Percentiles rank a stretch among this genome's conserved stretches.
Conservation (phyloP, 1,140 invertebrate species). For the Ceratina calcarata region DNA sequence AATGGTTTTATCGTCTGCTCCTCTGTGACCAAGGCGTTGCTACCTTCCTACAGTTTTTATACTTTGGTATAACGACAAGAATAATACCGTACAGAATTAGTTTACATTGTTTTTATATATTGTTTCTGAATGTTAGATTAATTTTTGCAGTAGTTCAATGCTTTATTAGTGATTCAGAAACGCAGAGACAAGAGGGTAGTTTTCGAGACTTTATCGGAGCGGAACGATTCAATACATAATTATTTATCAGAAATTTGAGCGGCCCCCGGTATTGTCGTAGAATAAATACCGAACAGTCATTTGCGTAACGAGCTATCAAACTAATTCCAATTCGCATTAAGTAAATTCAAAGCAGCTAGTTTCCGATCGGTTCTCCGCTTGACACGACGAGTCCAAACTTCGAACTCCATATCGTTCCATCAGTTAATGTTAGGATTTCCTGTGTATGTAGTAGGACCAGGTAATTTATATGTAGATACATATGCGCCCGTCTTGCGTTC, state of each 20-base stretch:
- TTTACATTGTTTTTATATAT: background rate
- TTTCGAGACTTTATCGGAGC: background rate
- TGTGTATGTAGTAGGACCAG: too few species aligned
- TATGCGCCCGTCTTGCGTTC: too few species aligned
- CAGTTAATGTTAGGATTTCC: background rate
- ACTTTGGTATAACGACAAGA: too few species aligned
- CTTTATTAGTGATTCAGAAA: too few species aligned
- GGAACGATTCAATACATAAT: background rate
- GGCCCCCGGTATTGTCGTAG: background rate
- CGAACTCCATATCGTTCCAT: background rate
- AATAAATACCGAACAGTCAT: conserved; percentile 10
- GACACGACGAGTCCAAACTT: conserved; percentile 6
- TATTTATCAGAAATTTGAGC: background rate
- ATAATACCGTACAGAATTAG: too few species aligned
- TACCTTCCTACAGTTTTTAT: too few species aligned
- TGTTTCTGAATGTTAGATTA: too few species aligned
- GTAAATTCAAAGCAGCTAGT: conserved; percentile 19
- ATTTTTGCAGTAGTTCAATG: too few species aligned
- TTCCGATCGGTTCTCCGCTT: background rate
- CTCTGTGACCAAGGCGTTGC: too few species aligned
- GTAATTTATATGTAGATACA: too few species aligned
- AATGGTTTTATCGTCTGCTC: background rate
- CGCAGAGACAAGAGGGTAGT: too few species aligned
- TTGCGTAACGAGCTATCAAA: background rate
- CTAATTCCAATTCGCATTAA: conserved; percentile 15